Conservation (phyloP, 2,797 vertebrate species). For the Coluber constrictor region DNA sequence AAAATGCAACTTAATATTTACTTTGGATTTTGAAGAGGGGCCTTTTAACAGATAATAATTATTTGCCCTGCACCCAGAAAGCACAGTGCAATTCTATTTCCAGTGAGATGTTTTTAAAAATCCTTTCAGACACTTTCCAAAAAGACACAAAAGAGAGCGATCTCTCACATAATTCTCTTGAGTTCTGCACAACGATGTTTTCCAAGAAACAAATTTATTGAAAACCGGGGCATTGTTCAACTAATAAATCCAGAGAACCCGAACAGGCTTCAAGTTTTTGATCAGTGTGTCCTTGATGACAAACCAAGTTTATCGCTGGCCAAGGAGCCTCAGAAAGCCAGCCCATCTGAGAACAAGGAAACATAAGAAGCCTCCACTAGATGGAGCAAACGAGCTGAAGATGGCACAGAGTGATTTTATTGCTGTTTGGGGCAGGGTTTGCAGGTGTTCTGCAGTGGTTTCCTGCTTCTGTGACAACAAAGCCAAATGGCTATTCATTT, state of each 20-base stretch:
- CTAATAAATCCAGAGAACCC: not conserved
- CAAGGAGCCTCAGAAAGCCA: not conserved
- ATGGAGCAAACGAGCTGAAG: constrained; percentile 50
- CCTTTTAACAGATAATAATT: not conserved
- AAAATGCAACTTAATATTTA: not conserved
- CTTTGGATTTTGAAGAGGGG: not conserved
- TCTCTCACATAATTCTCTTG: not conserved
- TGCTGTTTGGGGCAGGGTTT: not conserved
- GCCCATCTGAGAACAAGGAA: not conserved
- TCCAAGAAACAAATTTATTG: not conserved
- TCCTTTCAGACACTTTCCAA: not conserved
- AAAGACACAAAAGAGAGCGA: not conserved
- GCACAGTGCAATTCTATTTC: not conserved
- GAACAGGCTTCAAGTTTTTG: not conserved
- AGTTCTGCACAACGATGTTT: not conserved
- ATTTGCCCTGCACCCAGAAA: not conserved
- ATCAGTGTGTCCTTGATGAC: too few relatives aligned
- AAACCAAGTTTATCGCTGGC: not conserved
- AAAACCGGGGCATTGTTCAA: not conserved
- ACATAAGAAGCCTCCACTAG: constrained; percentile 53
- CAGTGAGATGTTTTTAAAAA: not conserved
- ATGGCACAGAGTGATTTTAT: not conserved
- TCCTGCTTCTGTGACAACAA: not conserved
- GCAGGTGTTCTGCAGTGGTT: not conserved
- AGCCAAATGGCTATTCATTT: not conserved